These are phyloP conservation scores for Holacanthus passer DNA, from an alignment of 2,113 vertebrate genomes.

Conservation along the genomic window DNA sequence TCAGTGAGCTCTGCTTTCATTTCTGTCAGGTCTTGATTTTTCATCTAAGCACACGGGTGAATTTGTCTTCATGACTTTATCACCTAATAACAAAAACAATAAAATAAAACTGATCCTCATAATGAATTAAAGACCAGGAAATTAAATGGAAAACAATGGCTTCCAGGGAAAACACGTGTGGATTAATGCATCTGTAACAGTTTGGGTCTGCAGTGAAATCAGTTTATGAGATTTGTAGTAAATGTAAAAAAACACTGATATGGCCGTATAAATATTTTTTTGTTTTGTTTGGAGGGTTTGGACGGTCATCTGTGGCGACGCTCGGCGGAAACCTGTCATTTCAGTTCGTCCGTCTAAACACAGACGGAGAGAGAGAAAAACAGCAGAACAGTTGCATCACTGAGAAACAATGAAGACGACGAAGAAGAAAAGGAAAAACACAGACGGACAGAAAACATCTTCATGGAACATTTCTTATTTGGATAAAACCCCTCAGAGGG, in stretches of 20 bases:
- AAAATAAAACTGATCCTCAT: not conserved
- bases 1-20: no score
- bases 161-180: not conserved
- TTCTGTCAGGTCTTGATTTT: no score
- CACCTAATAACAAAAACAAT: no score
- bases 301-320: not conserved
- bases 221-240: not conserved
- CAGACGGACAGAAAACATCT: conserved; percentile 45
- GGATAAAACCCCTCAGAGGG: conserved; percentile 55
- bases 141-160: not conserved
- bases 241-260: not conserved
- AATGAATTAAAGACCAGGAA: no score
- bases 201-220: not conserved
- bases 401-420: not conserved
- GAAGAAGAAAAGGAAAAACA: not conserved
- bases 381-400: not conserved
- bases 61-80: no score
- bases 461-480: conserved; percentile 59
- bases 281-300: conserved; percentile 7
- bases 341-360: conserved; percentile 24
- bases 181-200: not conserved
- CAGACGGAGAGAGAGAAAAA: not conserved
- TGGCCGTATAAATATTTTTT: not conserved
- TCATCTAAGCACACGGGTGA: no score
- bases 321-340: conserved; percentile 13